These are phyloP conservation scores for Myopa testacea DNA, from an alignment of 2,888 invertebrate genomes.

Conservation along the genomic window DNA sequence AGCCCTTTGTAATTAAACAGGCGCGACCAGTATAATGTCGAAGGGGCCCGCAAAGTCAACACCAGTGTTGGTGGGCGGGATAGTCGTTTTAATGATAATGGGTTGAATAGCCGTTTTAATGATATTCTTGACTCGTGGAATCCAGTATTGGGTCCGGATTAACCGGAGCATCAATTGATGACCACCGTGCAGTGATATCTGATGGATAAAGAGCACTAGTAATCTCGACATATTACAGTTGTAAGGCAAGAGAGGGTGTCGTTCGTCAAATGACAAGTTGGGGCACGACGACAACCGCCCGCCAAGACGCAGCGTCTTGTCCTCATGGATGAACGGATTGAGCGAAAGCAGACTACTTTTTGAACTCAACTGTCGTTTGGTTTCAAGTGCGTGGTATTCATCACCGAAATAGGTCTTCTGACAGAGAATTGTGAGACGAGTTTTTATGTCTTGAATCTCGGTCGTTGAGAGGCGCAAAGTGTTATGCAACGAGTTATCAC, in stretches of 20 bases:
- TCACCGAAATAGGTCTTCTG: background rate
- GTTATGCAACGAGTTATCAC: background rate
- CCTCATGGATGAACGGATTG: slow-evolving; percentile 35
- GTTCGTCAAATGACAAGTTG: no score
- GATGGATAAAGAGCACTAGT: no score
- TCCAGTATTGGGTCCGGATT: background rate
- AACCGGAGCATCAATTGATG: background rate
- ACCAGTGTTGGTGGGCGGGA: background rate
- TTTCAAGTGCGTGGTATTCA: background rate
- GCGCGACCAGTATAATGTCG: slow-evolving; percentile 15
- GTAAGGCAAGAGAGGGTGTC: no score
- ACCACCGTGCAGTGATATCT: no score
- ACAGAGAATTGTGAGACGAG: background rate
- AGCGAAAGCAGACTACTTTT: slow-evolving; percentile 31
- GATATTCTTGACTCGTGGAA: background rate
- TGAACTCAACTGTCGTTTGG: background rate
- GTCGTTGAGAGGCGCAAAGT: background rate
- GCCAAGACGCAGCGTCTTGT: slow-evolving; percentile 25
- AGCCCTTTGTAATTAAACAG: slow-evolving; percentile 11
- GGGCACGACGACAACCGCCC: no score
- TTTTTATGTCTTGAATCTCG: background rate
- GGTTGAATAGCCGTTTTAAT: background rate
- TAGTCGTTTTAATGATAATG: background rate
- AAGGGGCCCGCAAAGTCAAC: slow-evolving; percentile 19
- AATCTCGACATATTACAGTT: no score